Conservation (phyloP, 2,113 vertebrate species). For the Ia io region DNA sequence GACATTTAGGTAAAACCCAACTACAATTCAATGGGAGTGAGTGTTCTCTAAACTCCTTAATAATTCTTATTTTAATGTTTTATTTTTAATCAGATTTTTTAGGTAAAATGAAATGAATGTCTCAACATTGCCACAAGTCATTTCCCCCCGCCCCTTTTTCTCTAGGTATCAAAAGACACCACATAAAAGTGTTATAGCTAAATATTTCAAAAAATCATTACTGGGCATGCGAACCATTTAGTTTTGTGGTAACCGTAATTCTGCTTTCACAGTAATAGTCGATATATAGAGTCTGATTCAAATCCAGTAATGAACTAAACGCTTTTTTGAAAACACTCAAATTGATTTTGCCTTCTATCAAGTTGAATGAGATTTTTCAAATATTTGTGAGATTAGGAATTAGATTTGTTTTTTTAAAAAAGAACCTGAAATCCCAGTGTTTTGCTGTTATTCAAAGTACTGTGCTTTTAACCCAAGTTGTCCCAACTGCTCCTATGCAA, state of each 20-base stretch:
- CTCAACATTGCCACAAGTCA: neutral
- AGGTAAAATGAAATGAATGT: conserved; percentile 37
- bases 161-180: conserved; percentile 37
- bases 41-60: neutral
- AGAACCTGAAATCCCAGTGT: neutral
- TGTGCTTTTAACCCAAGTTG: neutral
- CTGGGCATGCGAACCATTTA: neutral
- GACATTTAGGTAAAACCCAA: neutral
- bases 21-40: too few relatives aligned
- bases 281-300: neutral
- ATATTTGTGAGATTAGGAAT: conserved; percentile 39
- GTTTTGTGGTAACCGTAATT: neutral
- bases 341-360: conserved; percentile 18
- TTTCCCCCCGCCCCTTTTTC: neutral
- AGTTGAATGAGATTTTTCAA: conserved; percentile 48
- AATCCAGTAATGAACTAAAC: neutral
- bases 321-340: conserved; percentile 24
- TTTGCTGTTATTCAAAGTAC: neutral
- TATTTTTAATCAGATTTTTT: neutral
- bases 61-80: neutral
- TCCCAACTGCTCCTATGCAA: neutral
- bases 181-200: neutral
- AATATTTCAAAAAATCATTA: neutral
- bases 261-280: neutral
- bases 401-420: neutral